These are phyloP conservation scores for Procambarus clarkii DNA, from an alignment of 1,140 invertebrate species.

Conservation along the genomic window DNA sequence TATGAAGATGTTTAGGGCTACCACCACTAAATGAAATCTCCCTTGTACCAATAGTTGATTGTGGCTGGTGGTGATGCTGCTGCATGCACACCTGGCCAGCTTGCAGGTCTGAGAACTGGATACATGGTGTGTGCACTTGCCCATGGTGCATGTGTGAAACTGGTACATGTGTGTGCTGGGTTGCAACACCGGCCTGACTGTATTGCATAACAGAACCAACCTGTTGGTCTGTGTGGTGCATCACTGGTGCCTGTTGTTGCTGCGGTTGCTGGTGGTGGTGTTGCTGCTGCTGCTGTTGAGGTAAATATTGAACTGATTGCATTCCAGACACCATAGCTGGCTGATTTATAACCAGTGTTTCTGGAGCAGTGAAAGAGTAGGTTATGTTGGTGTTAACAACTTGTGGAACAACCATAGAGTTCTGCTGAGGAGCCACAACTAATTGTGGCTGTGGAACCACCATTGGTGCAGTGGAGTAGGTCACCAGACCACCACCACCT, in stretches of 20 bases:
- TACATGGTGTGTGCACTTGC: conserved; percentile 47
- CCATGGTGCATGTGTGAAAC: conserved; percentile 34
- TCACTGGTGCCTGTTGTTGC: conserved; percentile 26
- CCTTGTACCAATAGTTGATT: neutral
- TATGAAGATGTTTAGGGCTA: conserved; percentile 24
- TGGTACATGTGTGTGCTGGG: conserved; percentile 45
- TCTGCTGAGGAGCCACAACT: conserved; percentile 62
- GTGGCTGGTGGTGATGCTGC: conserved; percentile 38
- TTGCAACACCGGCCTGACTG: conserved; percentile 39
- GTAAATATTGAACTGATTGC: conserved; percentile 58
- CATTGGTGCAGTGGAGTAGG: conserved; percentile 63
- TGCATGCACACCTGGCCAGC: conserved; percentile 31
- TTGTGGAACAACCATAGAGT: conserved; percentile 67
- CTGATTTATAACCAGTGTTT: conserved; percentile 69
- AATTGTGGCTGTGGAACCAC: conserved; percentile 68
- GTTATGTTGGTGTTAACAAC: conserved; percentile 72
- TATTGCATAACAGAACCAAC: conserved; percentile 57
- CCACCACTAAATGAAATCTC: conserved; percentile 38
- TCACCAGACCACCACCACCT: conserved; percentile 46
- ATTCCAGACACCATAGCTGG: conserved; percentile 59
- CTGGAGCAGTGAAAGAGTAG: conserved; percentile 69
- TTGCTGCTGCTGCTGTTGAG: conserved; percentile 70
- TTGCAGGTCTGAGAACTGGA: conserved; percentile 42
- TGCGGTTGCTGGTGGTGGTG: neutral
- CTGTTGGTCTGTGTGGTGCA: conserved; percentile 54